These are phyloP conservation scores for Gibbula magus DNA, from an alignment of 2,888 invertebrate genomes.

Conservation along the genomic window DNA sequence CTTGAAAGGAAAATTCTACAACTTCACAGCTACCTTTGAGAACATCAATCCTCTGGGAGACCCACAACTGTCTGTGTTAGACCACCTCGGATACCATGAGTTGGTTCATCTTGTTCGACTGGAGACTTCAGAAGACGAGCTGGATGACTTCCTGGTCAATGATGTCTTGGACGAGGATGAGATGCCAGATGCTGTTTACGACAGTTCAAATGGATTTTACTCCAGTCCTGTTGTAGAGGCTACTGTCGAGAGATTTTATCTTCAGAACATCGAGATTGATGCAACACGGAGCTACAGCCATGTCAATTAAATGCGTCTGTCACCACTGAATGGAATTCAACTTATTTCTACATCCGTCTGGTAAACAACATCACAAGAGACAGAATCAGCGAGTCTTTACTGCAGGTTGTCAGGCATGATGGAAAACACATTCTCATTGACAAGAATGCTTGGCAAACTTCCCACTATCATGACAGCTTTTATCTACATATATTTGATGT, in stretches of 20 bases:
- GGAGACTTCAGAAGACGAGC: too few species aligned
- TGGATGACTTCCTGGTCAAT: slow-evolving; percentile 40
- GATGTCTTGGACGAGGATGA: too few species aligned
- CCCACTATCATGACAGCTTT: slow-evolving; percentile 36
- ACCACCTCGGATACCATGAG: too few species aligned
- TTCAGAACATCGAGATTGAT: too few species aligned
- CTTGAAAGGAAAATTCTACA: slow-evolving; percentile 54
- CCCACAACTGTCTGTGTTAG: too few species aligned
- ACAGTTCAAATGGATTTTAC: too few species aligned
- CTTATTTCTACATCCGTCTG: slow-evolving; percentile 36
- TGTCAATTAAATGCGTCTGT: slow-evolving; percentile 16
- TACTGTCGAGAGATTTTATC: too few species aligned
- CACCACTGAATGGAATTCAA: not conserved
- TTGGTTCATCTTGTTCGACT: slow-evolving; percentile 22
- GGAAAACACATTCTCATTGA: slow-evolving; percentile 30
- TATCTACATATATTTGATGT: slow-evolving; percentile 42
- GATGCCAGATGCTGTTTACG: too few species aligned
- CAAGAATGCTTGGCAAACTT: slow-evolving; percentile 44
- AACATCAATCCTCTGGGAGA: slow-evolving; percentile 43
- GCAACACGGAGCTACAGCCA: slow-evolving; percentile 27
- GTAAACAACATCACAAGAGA: slow-evolving; percentile 38
- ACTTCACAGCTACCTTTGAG: slow-evolving; percentile 57
- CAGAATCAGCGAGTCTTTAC: not conserved
- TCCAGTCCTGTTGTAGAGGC: too few species aligned
- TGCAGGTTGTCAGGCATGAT: slow-evolving; percentile 30